Percentiles rank a stretch among this genome's conserved stretches.
These are phyloP conservation scores for Drosophila funebris DNA, from an alignment of 1,140 invertebrate species.

Conservation along the genomic window DNA sequence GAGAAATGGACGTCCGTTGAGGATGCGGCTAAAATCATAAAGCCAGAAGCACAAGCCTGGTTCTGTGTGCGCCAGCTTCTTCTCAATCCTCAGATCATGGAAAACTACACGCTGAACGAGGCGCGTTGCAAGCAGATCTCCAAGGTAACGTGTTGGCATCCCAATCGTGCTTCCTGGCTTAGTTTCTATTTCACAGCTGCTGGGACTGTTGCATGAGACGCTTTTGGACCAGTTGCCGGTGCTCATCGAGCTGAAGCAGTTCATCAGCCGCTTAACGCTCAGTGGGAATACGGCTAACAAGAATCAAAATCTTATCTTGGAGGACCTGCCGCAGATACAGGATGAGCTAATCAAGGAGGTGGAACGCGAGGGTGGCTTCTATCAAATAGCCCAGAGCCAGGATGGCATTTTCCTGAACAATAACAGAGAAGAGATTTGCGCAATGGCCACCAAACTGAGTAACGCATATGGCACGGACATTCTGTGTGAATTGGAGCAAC, in stretches of 20 bases:
- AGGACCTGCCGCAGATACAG: slow-evolving; percentile 85
- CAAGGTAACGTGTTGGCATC: slow-evolving; percentile 30
- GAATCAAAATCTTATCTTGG: slow-evolving; percentile 84
- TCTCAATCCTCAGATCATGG: slow-evolving; percentile 86
- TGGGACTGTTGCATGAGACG: slow-evolving; percentile 86
- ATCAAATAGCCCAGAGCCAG: slow-evolving; percentile 85
- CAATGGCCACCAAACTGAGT: slow-evolving; percentile 84
- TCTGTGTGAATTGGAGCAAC: slow-evolving; percentile 84
- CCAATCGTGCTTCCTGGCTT: background rate
- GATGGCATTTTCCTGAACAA: slow-evolving; percentile 84
- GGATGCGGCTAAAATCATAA: slow-evolving; percentile 85
- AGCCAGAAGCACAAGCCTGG: slow-evolving; percentile 90
- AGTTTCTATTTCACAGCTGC: slow-evolving; percentile 16
- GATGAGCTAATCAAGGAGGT: slow-evolving; percentile 82
- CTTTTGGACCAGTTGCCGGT: slow-evolving; percentile 91
- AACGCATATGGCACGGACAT: slow-evolving; percentile 85
- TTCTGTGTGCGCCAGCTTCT: slow-evolving; percentile 88
- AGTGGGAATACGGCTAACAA: slow-evolving; percentile 45
- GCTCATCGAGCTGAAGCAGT: slow-evolving; percentile 89
- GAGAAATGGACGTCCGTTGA: slow-evolving; percentile 87
- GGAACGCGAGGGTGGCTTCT: slow-evolving; percentile 85
- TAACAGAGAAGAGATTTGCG: slow-evolving; percentile 84
- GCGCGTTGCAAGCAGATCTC: slow-evolving; percentile 86
- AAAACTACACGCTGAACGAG: slow-evolving; percentile 89
- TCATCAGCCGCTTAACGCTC: slow-evolving; percentile 85